phyloP scores from a whole-genome alignment of 2,888 invertebrate genomes.

The Pheosia gnoma region DNA sequence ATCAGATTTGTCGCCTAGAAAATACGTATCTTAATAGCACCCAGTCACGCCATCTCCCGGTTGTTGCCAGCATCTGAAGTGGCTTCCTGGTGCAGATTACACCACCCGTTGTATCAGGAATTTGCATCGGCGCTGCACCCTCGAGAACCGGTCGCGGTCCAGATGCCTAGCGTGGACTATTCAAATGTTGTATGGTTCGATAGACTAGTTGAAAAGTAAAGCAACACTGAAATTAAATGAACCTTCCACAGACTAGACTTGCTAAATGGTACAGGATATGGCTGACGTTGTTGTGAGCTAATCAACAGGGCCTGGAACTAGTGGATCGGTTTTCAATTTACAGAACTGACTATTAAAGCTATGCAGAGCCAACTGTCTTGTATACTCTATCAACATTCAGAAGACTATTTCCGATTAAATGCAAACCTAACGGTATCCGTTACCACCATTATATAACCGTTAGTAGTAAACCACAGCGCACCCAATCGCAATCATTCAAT shows the following conservation, averaged over 20 bases:
- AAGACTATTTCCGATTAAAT: neutral
- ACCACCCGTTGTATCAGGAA: neutral
- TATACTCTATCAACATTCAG: no score
- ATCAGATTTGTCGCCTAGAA: neutral
- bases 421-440: neutral
- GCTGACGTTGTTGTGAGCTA: no score
- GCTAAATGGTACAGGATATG: no score
- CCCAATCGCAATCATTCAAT: conserved; percentile 16
- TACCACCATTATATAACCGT: conserved; percentile 6
- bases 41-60: conserved; percentile 3
- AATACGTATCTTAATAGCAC: neutral
- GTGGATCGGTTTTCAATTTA: no score
- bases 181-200: neutral
- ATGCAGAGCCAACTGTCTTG: no score
- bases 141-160: neutral
- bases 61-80: neutral
- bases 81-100: conserved; percentile 5
- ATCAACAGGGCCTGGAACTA: no score
- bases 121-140: neutral
- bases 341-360: no score
- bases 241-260: no score
- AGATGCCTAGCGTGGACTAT: neutral
- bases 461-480: conserved; percentile 8
- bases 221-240: no score
- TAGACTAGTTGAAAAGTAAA: neutral